Percentiles rank a stretch among this genome's conserved stretches.
Evolutionary conservation across 2,888 invertebrate genomes (phyloP).

Genomic region (Lymantria dispar): DNA sequence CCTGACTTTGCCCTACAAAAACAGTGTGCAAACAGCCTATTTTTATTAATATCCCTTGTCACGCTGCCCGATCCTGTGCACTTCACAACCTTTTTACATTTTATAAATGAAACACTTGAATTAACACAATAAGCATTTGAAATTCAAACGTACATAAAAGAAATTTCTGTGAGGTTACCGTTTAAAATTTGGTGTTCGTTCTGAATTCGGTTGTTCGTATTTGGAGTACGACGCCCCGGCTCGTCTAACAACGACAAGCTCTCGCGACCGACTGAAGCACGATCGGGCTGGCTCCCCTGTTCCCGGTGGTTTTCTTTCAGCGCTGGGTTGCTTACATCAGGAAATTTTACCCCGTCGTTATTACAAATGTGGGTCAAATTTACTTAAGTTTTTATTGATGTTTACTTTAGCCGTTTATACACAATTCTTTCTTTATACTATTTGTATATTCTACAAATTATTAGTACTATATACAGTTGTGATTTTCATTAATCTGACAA

Average conservation of each 20-base stretch:
- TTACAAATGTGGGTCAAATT: too few relatives aligned
- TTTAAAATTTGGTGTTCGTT: conserved; percentile 27
- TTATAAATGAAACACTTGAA: conserved; percentile 31
- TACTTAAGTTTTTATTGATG: too few relatives aligned
- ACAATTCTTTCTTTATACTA: too few relatives aligned
- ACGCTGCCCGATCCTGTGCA: conserved; percentile 40
- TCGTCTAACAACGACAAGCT: conserved; percentile 41
- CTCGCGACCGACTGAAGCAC: conserved; percentile 59
- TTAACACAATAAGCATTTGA: conserved; percentile 15
- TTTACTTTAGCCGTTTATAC: too few relatives aligned
- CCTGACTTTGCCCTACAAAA: conserved; percentile 39
- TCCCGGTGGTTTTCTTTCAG: conserved; percentile 7
- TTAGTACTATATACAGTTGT: too few relatives aligned
- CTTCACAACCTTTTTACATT: conserved; percentile 48
- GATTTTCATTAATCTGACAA: too few relatives aligned
- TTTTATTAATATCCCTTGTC: conserved; percentile 48
- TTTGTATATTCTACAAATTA: too few relatives aligned
- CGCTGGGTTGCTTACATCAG: too few relatives aligned
- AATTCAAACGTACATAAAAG: conserved; percentile 13
- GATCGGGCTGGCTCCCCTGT: conserved; percentile 40
- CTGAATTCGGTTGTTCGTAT: conserved; percentile 37
- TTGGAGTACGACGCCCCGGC: conserved; percentile 19
- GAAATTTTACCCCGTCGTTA: too few relatives aligned
- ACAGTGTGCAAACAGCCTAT: conserved; percentile 43
- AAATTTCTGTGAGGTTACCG: conserved; percentile 26